Evolutionary conservation across 2,888 invertebrate species (phyloP), one percentile per base, ranked within the genome.

Genomic region (Morpho deidamia): DNA sequence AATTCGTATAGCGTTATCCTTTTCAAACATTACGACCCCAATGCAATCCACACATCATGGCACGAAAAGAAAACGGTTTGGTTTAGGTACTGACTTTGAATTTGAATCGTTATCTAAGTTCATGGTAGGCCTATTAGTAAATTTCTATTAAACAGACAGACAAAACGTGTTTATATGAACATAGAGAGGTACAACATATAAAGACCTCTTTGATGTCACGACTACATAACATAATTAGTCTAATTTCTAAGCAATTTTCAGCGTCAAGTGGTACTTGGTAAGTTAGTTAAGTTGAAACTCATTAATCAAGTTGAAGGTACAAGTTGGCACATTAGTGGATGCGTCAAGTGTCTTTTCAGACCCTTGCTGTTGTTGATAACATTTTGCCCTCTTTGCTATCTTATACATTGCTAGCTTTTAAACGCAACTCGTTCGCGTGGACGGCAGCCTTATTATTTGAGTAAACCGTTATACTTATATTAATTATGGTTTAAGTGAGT

Each of bases 251-350:
- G 8, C 9, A 11, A 42, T 14, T 42, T 14, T 3, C 10, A 10
- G 11, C 14, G 12, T 12, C 12, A 42, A 8, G 23, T 23, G 3
- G 8, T 37, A 37, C 37, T 37, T n/a, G 8, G 8, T n/a, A 8
- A 37, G 43, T 10, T 49, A 52, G 34, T 10, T 39, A 35, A 53
- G 42, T 45, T 45, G 49, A 42, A 35, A 56, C 49, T 46, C 56
- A 56, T 56, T 56, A 56, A 56, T 56, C 56, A 56, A 49, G 49
- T 44, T 10, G 52, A 56, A 32, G 23, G 23, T 43, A 43, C 43
- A 53, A 53, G 49, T 56, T 45, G 45, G 23, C 41, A 56, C 56
- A 56, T 56, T 53, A 56, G 56, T 37, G 32, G 47, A 11, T 34
- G 8, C 45, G 8, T 8, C 14, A n/a, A 37, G 37, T 10, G 5